Evolutionary conservation across 2,113 vertebrate genomes (phyloP).

Genomic region (Caracal caracal): DNA sequence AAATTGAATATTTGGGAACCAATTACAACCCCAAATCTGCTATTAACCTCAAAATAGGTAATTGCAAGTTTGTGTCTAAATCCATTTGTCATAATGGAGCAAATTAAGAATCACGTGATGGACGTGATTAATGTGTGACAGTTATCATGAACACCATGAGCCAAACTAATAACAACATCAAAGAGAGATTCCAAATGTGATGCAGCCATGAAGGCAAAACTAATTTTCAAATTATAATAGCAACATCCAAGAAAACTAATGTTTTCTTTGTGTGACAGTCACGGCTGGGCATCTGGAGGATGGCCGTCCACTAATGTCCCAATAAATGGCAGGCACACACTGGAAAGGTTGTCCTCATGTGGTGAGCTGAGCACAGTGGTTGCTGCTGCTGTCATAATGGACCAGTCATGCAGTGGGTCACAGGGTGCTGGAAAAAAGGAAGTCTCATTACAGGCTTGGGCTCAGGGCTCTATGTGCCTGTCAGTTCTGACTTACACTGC

Average conservation of each 20-base stretch:
- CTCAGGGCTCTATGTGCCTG: background rate
- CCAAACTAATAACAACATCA: slow-evolving; percentile 75
- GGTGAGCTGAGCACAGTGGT: background rate
- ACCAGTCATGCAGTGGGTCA: background rate
- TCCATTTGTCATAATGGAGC: slow-evolving; percentile 78
- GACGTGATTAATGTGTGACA: slow-evolving; percentile 73
- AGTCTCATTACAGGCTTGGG: slow-evolving; percentile 38
- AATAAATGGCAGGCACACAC: slow-evolving; percentile 57
- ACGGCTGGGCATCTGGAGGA: slow-evolving; percentile 47
- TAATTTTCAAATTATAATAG: slow-evolving; percentile 72
- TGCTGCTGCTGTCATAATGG: background rate
- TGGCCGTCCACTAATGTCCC: slow-evolving; percentile 9
- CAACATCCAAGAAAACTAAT: slow-evolving; percentile 67
- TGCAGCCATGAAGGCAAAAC: slow-evolving; percentile 66
- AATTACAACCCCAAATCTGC: slow-evolving; percentile 75
- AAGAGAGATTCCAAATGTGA: slow-evolving; percentile 71
- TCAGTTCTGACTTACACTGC: background rate
- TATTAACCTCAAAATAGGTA: slow-evolving; percentile 79
- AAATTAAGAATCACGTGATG: slow-evolving; percentile 76
- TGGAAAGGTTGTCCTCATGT: slow-evolving; percentile 23
- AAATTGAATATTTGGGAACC: slow-evolving; percentile 80
- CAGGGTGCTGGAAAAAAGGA: background rate
- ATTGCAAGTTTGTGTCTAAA: slow-evolving; percentile 77
- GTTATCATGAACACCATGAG: slow-evolving; percentile 60
- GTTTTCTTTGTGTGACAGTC: slow-evolving; percentile 71